phyloP scores from a whole-genome alignment of 2,113 vertebrate species.

The Cavia aperea region DNA sequence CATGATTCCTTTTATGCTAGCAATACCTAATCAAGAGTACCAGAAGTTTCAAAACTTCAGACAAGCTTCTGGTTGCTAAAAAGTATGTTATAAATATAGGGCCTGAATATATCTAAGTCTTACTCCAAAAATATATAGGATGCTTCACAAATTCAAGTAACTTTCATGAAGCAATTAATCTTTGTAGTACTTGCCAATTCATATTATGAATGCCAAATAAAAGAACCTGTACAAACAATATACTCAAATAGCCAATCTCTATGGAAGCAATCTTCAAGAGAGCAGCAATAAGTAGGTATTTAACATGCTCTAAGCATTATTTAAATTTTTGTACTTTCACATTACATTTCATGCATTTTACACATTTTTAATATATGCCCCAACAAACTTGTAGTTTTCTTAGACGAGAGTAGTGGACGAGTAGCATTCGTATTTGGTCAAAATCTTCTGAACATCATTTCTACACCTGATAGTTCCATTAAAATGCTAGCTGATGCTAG shows the following conservation, averaged over 20 bases:
- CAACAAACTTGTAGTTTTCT: slow-evolving; percentile 2
- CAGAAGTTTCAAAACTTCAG: background rate
- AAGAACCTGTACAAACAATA: background rate
- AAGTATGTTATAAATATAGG: background rate
- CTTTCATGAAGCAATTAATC: background rate
- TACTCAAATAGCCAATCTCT: background rate
- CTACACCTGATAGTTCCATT: background rate
- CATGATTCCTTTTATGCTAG: background rate
- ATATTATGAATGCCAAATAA: slow-evolving; percentile 3
- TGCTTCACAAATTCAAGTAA: slow-evolving; percentile 39
- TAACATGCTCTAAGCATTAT: background rate
- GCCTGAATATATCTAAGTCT: slow-evolving; percentile 12
- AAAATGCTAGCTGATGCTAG: background rate
- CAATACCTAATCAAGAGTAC: slow-evolving; percentile 10
- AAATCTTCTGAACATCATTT: background rate
- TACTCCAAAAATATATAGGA: slow-evolving; percentile 20
- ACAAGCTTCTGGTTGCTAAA: background rate
- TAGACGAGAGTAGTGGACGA: background rate
- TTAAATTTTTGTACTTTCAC: background rate
- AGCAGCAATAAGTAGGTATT: background rate
- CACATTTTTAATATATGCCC: background rate
- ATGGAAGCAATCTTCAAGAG: background rate
- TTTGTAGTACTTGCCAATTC: background rate
- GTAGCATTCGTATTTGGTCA: background rate
- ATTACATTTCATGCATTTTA: background rate